phyloP scores from a whole-genome alignment of 2,113 vertebrate species.

The Cromileptes altivelis region DNA sequence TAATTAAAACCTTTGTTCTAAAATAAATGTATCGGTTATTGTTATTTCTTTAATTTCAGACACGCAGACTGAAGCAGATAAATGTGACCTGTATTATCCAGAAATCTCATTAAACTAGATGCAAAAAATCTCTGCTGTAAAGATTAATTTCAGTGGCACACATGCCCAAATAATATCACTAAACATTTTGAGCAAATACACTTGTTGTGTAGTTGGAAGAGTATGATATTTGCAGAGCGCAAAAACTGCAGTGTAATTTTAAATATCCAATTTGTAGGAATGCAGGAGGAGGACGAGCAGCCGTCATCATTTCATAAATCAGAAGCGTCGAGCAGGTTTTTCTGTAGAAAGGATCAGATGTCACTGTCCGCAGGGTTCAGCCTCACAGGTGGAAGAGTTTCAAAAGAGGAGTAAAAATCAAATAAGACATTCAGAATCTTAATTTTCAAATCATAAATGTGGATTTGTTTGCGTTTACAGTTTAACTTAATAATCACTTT shows the following conservation, averaged over 20 bases:
- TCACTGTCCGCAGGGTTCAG: conserved; percentile 36
- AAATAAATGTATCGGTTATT: background rate
- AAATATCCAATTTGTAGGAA: conserved; percentile 18
- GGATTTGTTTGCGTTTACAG: background rate
- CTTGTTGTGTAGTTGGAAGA: conserved; percentile 32
- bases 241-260: conserved; percentile 18
- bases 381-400: conserved; percentile 54
- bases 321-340: conserved; percentile 37
- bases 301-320: conserved; percentile 63
- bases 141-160: background rate
- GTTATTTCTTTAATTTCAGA: background rate
- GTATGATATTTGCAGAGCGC: conserved; percentile 11
- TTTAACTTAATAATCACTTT: background rate
- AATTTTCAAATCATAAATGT: background rate
- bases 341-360: conserved; percentile 53
- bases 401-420: background rate
- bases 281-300: conserved; percentile 23
- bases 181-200: conserved; percentile 5
- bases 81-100: conserved; percentile 6
- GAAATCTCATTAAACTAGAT: background rate
- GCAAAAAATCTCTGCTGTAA: background rate
- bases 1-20: background rate
- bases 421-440: conserved; percentile 3
- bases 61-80: conserved; percentile 9
- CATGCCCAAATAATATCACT: background rate